Conservation (phyloP, 2,888 invertebrate genomes). For the Nudaria mundana region DNA sequence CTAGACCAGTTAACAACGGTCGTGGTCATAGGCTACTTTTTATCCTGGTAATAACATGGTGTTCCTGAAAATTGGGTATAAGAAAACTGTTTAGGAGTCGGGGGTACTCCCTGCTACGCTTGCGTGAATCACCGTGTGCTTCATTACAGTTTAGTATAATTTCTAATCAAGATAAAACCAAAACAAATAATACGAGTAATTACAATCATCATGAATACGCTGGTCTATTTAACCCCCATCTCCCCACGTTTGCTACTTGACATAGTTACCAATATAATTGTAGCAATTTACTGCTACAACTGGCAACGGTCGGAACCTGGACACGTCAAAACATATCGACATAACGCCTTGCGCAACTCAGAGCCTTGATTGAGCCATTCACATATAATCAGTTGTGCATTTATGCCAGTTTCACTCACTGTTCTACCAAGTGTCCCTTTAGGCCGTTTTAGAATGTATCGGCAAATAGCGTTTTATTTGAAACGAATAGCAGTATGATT, state of each 20-base stretch:
- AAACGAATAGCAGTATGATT: background rate
- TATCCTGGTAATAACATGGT: no score
- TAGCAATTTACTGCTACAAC: constrained; percentile 63
- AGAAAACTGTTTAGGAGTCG: no score
- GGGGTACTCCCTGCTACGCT: no score
- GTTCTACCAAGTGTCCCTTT: constrained; percentile 47
- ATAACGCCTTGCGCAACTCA: constrained; percentile 58
- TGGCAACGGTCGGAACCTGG: constrained; percentile 43
- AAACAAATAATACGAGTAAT: no score
- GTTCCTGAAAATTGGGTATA: no score
- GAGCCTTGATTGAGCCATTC: constrained; percentile 68
- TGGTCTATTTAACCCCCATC: constrained; percentile 28
- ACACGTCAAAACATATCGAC: constrained; percentile 75
- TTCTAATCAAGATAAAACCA: background rate
- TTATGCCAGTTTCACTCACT: constrained; percentile 57
- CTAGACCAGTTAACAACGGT: no score
- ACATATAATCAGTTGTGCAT: constrained; percentile 56
- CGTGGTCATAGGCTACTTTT: no score
- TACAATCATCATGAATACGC: no score
- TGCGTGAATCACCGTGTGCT: no score
- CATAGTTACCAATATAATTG: constrained; percentile 73
- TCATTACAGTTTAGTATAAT: no score
- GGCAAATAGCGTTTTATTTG: constrained; percentile 1
- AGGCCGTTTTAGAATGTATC: constrained; percentile 33
- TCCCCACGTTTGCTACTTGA: constrained; percentile 59